These are phyloP conservation scores for Proisotoma minuta DNA, from an alignment of 2,888 invertebrate species.

Conservation along the genomic window DNA sequence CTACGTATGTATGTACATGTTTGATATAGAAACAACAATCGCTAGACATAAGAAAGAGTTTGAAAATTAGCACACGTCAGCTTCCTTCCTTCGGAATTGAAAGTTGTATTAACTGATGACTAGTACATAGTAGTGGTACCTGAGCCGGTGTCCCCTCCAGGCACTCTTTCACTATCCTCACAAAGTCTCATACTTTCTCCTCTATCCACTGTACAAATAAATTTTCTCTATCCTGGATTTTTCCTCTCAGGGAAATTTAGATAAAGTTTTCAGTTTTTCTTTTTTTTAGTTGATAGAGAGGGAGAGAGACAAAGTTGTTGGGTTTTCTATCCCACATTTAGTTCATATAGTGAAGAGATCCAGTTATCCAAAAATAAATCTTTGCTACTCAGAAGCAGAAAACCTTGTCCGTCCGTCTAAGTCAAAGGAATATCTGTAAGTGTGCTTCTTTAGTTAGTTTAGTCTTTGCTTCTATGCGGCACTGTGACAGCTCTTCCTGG, in stretches of 20 bases:
- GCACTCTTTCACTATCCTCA: background rate
- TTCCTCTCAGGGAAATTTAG: no score
- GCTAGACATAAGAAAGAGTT: background rate
- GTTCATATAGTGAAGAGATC: background rate
- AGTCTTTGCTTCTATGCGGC: background rate
- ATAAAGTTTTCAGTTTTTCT: background rate
- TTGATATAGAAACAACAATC: no score
- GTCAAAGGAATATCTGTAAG: background rate
- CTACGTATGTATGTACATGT: no score
- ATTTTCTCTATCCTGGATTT: no score
- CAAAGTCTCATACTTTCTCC: background rate
- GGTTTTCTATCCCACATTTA: background rate
- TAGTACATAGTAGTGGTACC: background rate
- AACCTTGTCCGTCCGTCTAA: slow-evolving; percentile 4
- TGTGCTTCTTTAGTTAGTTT: background rate
- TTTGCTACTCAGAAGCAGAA: slow-evolving; percentile 7
- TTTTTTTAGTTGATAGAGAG: slow-evolving; percentile 2
- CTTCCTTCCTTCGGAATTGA: background rate
- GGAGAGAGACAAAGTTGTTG: slow-evolving; percentile 15
- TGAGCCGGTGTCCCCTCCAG: background rate
- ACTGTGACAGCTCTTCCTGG: slow-evolving; percentile 17
- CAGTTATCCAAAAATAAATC: slow-evolving; percentile 18
- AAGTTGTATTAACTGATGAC: background rate
- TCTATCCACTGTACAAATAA: background rate
- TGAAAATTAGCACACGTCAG: slow-evolving; percentile 4